Percentiles rank a stretch among this genome's conserved stretches.
Evolutionary conservation across 2,113 vertebrate genomes (phyloP).

Genomic region (Uropsilus gracilis): DNA sequence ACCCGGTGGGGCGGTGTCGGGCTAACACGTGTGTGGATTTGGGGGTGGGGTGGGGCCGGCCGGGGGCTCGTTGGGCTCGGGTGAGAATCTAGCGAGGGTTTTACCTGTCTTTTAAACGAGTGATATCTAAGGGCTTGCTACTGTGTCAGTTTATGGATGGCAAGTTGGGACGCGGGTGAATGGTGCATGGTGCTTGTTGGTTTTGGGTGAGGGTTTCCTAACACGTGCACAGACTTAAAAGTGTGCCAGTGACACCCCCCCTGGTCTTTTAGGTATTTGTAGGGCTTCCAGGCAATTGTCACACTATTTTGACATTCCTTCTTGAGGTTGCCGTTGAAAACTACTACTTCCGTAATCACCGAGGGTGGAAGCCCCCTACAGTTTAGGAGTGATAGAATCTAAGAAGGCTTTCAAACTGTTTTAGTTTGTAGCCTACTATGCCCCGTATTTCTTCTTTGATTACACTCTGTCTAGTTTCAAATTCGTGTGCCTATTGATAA

Average conservation of each 20-base stretch:
- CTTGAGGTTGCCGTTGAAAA: slow-evolving; percentile 59
- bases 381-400: slow-evolving; percentile 63
- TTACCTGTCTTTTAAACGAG: neutral
- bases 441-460: neutral
- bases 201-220: slow-evolving; percentile 17
- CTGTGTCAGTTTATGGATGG: neutral
- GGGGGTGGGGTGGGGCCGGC: slow-evolving; percentile 61
- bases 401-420: slow-evolving; percentile 52
- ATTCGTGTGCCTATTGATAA: neutral
- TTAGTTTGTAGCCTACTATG: slow-evolving; percentile 17
- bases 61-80: neutral
- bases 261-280: neutral
- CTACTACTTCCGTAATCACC: slow-evolving; percentile 73
- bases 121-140: neutral
- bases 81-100: neutral
- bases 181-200: neutral
- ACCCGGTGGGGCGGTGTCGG: slow-evolving; percentile 65
- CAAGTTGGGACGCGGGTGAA: neutral
- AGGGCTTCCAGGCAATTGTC: slow-evolving; percentile 61
- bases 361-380: slow-evolving; percentile 76
- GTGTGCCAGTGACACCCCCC: slow-evolving; percentile 47
- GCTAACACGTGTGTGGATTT: slow-evolving; percentile 74
- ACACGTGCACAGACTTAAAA: slow-evolving; percentile 58
- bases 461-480: neutral
- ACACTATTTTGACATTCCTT: slow-evolving; percentile 69